Conservation (phyloP, 2,797 vertebrate species). For the Cephalopachus bancanus region DNA sequence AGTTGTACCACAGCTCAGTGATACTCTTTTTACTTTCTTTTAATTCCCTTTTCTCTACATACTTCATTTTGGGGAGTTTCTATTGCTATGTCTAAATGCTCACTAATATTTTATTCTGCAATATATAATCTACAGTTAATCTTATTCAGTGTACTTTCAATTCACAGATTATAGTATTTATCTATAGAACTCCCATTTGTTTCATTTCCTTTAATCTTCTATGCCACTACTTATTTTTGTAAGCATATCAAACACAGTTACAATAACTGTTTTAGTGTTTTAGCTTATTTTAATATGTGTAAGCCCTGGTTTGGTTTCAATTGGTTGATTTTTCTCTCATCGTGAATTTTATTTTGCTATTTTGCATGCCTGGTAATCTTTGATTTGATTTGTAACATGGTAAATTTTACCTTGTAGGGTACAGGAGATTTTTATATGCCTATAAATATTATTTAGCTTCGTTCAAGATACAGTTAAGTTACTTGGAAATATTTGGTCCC, state of each 20-base stretch:
- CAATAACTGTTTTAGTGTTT: not conserved
- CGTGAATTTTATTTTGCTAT: not conserved
- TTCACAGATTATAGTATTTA: not conserved
- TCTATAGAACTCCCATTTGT: not conserved
- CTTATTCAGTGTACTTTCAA: not conserved
- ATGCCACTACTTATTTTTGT: not conserved
- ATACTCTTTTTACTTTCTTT: not conserved
- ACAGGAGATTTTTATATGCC: not conserved
- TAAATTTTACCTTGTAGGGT: not conserved
- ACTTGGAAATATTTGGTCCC: not conserved
- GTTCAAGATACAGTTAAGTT: not conserved
- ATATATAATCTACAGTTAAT: not conserved
- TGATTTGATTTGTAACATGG: not conserved
- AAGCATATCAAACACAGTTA: not conserved
- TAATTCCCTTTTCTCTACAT: not conserved
- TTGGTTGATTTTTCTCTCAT: not conserved
- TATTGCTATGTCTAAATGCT: not conserved
- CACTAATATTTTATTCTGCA: not conserved
- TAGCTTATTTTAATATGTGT: not conserved
- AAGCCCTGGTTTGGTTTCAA: not conserved
- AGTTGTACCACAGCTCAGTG: not conserved
- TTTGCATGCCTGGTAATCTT: not conserved
- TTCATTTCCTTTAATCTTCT: not conserved
- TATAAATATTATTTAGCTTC: not conserved
- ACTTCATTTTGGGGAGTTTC: not conserved